Evolutionary conservation across 2,888 invertebrate species (phyloP).

Genomic region (Thumatha senex): DNA sequence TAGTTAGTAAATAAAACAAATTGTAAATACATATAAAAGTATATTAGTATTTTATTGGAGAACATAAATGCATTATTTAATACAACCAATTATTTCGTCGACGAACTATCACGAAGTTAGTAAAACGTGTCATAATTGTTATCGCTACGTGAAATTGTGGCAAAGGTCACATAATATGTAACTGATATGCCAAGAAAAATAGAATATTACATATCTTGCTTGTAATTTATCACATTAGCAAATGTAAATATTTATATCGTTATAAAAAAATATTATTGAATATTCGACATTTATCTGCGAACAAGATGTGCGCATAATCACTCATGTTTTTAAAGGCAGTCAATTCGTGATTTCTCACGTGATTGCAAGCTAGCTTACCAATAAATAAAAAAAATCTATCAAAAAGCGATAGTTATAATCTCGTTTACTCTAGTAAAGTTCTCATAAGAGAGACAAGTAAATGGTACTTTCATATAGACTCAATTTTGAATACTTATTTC

Average conservation of each 20-base stretch:
- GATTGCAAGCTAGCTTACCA: too few relatives aligned
- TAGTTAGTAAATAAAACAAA: constrained; percentile 35
- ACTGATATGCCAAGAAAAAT: constrained; percentile 29
- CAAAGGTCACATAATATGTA: constrained; percentile 25
- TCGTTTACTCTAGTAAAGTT: too few relatives aligned
- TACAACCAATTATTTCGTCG: constrained; percentile 22
- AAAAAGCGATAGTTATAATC: too few relatives aligned
- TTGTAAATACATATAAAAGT: constrained; percentile 50
- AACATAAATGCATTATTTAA: constrained; percentile 48
- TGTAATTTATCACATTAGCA: constrained; percentile 31
- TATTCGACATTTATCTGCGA: constrained; percentile 2
- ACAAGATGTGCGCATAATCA: background rate
- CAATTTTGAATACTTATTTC: too few relatives aligned
- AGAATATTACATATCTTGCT: constrained; percentile 24
- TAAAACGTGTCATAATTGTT: constrained; percentile 28
- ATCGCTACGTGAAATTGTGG: constrained; percentile 29
- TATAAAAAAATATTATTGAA: constrained; percentile 33
- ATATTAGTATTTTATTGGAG: constrained; percentile 44
- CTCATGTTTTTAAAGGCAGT: background rate
- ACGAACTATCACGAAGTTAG: constrained; percentile 25
- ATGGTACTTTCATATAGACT: too few relatives aligned
- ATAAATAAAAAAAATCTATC: too few relatives aligned
- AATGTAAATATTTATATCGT: constrained; percentile 29
- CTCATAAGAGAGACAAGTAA: background rate
- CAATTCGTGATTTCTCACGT: too few relatives aligned